These are phyloP conservation scores for Celastrina argiolus DNA, from an alignment of 2,888 invertebrate species.

Conservation along the genomic window DNA sequence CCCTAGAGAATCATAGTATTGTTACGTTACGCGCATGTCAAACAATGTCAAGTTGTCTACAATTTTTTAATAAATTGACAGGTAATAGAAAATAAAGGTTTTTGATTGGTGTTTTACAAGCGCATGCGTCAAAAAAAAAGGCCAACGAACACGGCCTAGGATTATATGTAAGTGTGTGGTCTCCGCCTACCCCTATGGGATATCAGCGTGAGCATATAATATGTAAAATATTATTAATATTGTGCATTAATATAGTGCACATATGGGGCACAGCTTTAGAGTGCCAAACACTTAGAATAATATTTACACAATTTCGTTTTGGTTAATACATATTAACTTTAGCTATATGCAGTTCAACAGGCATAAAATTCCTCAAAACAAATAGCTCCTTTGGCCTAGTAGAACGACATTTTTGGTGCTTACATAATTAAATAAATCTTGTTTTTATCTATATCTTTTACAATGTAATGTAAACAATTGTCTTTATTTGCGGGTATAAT, in stretches of 20 bases:
- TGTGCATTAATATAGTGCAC: neutral
- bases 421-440: neutral
- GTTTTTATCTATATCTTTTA: neutral
- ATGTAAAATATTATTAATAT: neutral
- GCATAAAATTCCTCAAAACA: slow-evolving; percentile 9
- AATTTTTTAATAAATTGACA: too few relatives aligned
- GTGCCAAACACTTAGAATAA: slow-evolving; percentile 4
- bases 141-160: too few relatives aligned
- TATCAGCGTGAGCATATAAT: too few relatives aligned
- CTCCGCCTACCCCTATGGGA: too few relatives aligned
- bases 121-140: too few relatives aligned
- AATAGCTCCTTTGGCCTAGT: slow-evolving; percentile 29
- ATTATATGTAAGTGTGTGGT: too few relatives aligned
- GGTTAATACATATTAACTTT: neutral
- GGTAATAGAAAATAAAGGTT: too few relatives aligned
- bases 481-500: too few relatives aligned
- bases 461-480: neutral
- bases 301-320: neutral
- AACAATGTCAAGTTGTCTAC: too few relatives aligned
- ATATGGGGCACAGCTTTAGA: neutral
- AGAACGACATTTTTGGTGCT: slow-evolving; percentile 29
- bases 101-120: too few relatives aligned
- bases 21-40: too few relatives aligned
- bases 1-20: too few relatives aligned
- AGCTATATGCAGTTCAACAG: neutral